phyloP scores from a whole-genome alignment of 2,797 vertebrate genomes.

The Acipenser ruthenus region DNA sequence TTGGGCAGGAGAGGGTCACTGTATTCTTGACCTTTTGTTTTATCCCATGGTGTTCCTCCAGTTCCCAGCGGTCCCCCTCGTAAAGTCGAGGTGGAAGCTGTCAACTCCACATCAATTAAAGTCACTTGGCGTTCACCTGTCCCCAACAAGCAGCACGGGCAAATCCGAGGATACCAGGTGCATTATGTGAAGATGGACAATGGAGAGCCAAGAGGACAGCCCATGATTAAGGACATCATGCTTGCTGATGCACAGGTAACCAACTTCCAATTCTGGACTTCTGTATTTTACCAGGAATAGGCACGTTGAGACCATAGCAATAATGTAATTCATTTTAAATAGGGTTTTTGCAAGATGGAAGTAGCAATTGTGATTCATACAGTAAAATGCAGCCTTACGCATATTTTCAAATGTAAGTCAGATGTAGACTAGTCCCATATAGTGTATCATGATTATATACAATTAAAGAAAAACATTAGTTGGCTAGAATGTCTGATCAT shows the following conservation, averaged over 20 bases:
- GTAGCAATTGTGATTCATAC: no score
- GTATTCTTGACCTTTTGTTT: constrained; percentile 82
- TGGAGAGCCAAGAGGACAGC: constrained; percentile 90
- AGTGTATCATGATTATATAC: no score
- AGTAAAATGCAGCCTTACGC: no score
- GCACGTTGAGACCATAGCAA: not conserved
- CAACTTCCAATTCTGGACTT: constrained; percentile 21
- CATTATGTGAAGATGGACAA: constrained; percentile 98
- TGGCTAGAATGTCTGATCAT: no score
- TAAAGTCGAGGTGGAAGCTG: constrained; percentile 99
- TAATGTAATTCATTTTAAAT: no score
- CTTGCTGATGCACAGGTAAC: constrained; percentile 95
- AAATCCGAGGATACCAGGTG: constrained; percentile 98
- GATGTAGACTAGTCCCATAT: no score
- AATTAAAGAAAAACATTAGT: no score
- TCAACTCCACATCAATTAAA: constrained; percentile 98
- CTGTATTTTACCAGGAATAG: not conserved
- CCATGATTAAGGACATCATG: constrained; percentile 95
- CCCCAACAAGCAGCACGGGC: constrained; percentile 96
- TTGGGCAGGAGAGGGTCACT: constrained; percentile 63
- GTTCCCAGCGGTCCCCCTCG: constrained; percentile 99
- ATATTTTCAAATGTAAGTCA: no score
- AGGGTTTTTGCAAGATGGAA: no score
- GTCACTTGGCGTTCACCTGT: constrained; percentile 97
- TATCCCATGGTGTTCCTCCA: constrained; percentile 98